Base-by-base conservation (phyloP, 2,113 vertebrate genomes). In the Grammomys dolichurus region DNA sequence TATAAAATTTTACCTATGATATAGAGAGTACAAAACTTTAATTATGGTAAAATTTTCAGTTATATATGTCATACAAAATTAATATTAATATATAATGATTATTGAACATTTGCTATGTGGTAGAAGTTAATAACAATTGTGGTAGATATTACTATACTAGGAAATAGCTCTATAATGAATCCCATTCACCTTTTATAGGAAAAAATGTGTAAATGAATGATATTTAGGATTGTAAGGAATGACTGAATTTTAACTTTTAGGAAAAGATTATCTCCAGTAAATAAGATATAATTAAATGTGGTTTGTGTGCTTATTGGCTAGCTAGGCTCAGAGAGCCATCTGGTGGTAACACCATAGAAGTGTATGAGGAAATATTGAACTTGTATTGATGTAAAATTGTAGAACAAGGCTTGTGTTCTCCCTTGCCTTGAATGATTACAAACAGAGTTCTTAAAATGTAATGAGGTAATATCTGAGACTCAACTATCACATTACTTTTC, bases 311-410 rank as follows among this genome's bases (percentile, higher is more conserved):
- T 54, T 46, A 56, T 43, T 67, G n/a, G 36, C 73, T 40, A 4
- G 48, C 7, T 86, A 91, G 89, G 3, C n/a, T 84, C 96, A 82
- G 81, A 96, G 97, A 58, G 97, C 96, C 97, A 95, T 89, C 97
- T 97, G 82, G 92, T 97, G 97, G 97, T 93, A 11, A 87, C 20
- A 92, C 2, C 70, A 4, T 12, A 67, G 43, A 36, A 54, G 36
- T 54, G 56, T 3, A 22, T 7, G 54, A 69, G 22, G 22, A 54
- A 69, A 76, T 3, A 33, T 0, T 19, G 20, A 46, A 40, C 6
- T 40, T 60, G 10, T 20, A 22, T 17, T 36, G 54, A 3, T 33
- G 13, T n/a, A 16, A 82, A 84, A 77, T 2, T 24, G 19, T 4
- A 28, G 48, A 40, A 12, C 1, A 22, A 1, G 28, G 60, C 14